Evolutionary conservation across 2,888 invertebrate species (phyloP).

Genomic region (Leistus spinibarbis): DNA sequence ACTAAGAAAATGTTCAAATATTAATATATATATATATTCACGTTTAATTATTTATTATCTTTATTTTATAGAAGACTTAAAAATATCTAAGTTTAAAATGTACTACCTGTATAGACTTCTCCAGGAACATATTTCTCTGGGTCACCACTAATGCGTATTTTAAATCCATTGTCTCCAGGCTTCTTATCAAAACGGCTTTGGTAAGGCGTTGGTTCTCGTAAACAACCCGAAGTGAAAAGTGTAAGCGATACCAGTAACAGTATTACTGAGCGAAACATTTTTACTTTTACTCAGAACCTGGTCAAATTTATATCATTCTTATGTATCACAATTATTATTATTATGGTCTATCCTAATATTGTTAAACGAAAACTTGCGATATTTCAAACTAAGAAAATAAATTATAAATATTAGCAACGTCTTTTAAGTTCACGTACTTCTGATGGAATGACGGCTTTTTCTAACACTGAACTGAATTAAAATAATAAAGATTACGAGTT

Average conservation of each 20-base stretch:
- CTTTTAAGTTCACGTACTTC: neutral
- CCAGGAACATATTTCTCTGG: conserved; percentile 83
- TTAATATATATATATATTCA: neutral
- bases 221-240: conserved; percentile 51
- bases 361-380: neutral
- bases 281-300: neutral
- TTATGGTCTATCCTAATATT: no score
- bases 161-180: conserved; percentile 86
- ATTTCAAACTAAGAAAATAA: neutral
- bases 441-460: neutral
- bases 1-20: conserved; percentile 56
- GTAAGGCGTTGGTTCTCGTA: conserved; percentile 58
- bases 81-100: neutral
- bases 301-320: neutral
- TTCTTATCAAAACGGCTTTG: conserved; percentile 62
- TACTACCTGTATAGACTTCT: conserved; percentile 76
- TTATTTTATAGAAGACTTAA: no score
- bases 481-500: conserved; percentile 19
- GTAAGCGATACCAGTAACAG: conserved; percentile 24
- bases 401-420: neutral
- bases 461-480: conserved; percentile 8
- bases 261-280: conserved; percentile 1
- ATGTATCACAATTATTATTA: neutral
- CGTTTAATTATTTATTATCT: no score
- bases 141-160: conserved; percentile 78